These are phyloP conservation scores for Rhodophaea formosa DNA, from an alignment of 2,888 invertebrate genomes.

Conservation along the genomic window DNA sequence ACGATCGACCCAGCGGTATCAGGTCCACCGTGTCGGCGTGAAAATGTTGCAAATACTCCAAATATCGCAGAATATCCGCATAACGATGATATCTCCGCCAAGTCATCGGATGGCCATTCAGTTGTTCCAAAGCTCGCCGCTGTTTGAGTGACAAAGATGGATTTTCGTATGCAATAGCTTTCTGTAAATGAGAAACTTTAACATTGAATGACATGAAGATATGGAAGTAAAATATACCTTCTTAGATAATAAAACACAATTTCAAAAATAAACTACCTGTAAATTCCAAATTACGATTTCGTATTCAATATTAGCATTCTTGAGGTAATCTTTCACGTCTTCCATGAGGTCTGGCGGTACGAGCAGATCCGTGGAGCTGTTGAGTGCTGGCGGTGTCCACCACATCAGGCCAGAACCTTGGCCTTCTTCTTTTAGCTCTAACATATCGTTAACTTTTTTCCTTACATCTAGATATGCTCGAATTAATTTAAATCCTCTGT, in stretches of 20 bases:
- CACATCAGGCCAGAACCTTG: conserved; percentile 75
- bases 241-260: neutral
- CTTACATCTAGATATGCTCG: conserved; percentile 63
- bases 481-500: conserved; percentile 80
- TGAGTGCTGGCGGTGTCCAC: conserved; percentile 73
- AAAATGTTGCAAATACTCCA: conserved; percentile 84
- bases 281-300: conserved; percentile 86
- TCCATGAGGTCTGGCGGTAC: conserved; percentile 84
- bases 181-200: conserved; percentile 55
- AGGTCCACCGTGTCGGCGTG: conserved; percentile 85
- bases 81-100: conserved; percentile 88
- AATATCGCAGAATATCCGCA: conserved; percentile 84
- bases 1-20: conserved; percentile 86
- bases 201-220: conserved; percentile 9
- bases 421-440: conserved; percentile 73
- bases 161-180: conserved; percentile 85
- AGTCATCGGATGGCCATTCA: conserved; percentile 83
- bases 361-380: conserved; percentile 85
- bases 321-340: conserved; percentile 82
- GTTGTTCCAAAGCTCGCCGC: conserved; percentile 78
- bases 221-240: too few species aligned
- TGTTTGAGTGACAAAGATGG: conserved; percentile 83
- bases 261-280: conserved; percentile 69
- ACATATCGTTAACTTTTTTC: conserved; percentile 70
- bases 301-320: conserved; percentile 82